These are phyloP conservation scores for Daboia siamensis DNA, from an alignment of 2,113 vertebrate species.

Conservation along the genomic window DNA sequence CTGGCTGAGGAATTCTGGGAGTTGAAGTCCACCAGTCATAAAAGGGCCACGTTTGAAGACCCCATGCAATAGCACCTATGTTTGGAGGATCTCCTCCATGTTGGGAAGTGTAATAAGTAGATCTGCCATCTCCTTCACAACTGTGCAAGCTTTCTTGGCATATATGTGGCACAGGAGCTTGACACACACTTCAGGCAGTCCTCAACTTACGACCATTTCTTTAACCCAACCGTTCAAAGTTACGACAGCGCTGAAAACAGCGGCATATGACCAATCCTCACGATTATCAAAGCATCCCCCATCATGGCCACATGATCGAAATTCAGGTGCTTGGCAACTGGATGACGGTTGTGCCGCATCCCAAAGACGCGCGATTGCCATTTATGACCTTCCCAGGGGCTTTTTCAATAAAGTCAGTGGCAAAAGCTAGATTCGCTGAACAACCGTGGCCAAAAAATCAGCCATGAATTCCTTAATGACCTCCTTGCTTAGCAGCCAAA, in stretches of 20 bases:
- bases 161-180: neutral
- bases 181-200: neutral
- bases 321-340: neutral
- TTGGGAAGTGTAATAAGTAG: neutral
- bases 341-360: neutral
- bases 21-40: too few relatives aligned
- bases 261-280: neutral
- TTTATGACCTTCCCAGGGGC: neutral
- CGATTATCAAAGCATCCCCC: neutral
- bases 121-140: neutral
- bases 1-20: too few relatives aligned
- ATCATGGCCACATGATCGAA: neutral
- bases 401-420: neutral
- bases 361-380: rapidly evolving
- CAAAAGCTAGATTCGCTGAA: neutral
- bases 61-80: too few relatives aligned
- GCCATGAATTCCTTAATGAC: neutral
- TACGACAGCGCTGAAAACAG: neutral
- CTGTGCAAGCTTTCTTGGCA: neutral
- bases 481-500: neutral
- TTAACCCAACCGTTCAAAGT: neutral
- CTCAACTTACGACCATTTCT: neutral
- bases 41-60: too few relatives aligned
- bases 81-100: neutral
- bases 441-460: neutral